These are phyloP conservation scores for Sitophilus oryzae DNA, from an alignment of 1,140 invertebrate genomes.

Conservation along the genomic window DNA sequence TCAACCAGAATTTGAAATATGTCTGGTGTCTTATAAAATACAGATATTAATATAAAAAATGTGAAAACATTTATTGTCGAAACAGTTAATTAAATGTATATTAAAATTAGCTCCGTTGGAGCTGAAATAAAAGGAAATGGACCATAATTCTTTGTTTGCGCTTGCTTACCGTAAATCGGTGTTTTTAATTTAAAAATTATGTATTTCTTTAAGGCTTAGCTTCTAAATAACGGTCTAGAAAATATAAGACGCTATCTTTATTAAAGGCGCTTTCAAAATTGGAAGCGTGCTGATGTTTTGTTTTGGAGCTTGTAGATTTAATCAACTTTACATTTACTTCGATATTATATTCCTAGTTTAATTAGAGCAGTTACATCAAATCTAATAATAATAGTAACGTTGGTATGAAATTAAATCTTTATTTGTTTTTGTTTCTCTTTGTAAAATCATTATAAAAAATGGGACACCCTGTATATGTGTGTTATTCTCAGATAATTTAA, in stretches of 20 bases:
- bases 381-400: too few relatives aligned
- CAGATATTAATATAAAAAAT: constrained; percentile 25
- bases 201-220: constrained; percentile 9
- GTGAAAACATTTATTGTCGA: constrained; percentile 14
- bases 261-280: background rate
- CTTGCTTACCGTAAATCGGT: constrained; percentile 12
- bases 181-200: constrained; percentile 22
- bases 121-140: constrained; percentile 18
- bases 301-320: background rate
- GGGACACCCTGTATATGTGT: too few relatives aligned
- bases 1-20: too few relatives aligned
- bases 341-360: too few relatives aligned
- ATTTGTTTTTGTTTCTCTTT: too few relatives aligned
- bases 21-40: too few relatives aligned
- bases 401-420: too few relatives aligned
- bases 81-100: constrained; percentile 24
- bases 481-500: too few relatives aligned
- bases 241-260: background rate
- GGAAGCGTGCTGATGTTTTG: background rate
- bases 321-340: too few relatives aligned
- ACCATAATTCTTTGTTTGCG: constrained; percentile 17
- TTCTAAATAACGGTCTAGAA: background rate
- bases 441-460: too few relatives aligned
- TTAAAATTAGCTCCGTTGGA: constrained; percentile 8
- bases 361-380: too few relatives aligned